Base-by-base conservation (phyloP, 2,888 invertebrate genomes). In the Bhutanitis thaidina region DNA sequence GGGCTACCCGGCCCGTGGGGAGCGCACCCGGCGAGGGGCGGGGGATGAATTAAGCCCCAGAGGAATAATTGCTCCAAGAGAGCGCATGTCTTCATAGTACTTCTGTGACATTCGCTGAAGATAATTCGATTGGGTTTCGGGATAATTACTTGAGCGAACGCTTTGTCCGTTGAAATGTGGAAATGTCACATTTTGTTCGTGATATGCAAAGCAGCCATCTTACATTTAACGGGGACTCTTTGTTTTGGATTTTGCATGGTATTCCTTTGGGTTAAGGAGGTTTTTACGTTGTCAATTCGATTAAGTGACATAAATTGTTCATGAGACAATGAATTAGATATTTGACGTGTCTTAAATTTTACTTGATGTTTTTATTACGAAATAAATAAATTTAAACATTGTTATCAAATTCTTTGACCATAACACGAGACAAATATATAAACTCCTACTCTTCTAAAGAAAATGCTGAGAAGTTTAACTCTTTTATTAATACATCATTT, bases 121-220 rank as follows among this genome's bases (percentile, higher is more conserved):
- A 71, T 85, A 88, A 88, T 81, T 81, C 74, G 79, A 88, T 87
- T 85, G 71, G 68, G 71, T 72, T 67, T 64, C 64, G 69, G 78
- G 74, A 77, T 84, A 83, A 85, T 82, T 77, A 69, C 61, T 61
- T 64, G 63, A 61, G 59, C 59, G 57, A 34, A 30, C 57, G 60
- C 60, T 65, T 65, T 61, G 61, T 67, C 56, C 64, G 55, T 56
- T 67, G 65, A 62, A 65, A 67, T 58, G 58, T 59, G 53, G 47
- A 56, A 53, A 49, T 45, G 57, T 55, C 52, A 55, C 52, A 56
- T 60, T 59, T 57, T 46, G 58, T 52, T 53, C 57, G 58, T 57
- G 59, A 55, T 64, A 64, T 63, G 61, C 59, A 58, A 62, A 64
- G 55, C 55, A 52, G 56, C 58, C 51, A 43, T 40, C 14, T 56